Evolutionary conservation across 2,113 vertebrate genomes (phyloP).

Genomic region (Lepidothrix coronata): DNA sequence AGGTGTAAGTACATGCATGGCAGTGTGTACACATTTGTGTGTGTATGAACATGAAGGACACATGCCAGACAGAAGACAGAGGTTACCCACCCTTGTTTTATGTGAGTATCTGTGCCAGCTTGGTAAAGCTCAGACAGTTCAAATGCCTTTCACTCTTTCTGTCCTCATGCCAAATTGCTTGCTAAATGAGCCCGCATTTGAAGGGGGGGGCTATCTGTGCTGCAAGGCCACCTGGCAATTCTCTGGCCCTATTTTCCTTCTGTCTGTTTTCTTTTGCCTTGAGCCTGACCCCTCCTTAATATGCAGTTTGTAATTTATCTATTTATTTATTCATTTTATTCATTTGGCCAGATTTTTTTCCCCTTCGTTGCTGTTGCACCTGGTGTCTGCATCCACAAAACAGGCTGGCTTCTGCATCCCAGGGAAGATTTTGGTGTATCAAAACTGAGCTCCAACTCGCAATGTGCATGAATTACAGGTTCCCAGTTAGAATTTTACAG

Average conservation of each 20-base stretch:
- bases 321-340: background rate
- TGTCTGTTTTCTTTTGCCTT: background rate
- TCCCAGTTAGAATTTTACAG: background rate
- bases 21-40: rapidly evolving
- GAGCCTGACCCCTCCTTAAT: background rate
- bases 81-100: background rate
- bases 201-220: background rate
- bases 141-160: background rate
- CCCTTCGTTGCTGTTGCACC: background rate
- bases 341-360: background rate
- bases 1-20: rapidly evolving
- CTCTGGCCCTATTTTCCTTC: background rate
- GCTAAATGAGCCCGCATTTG: rapidly evolving
- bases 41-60: background rate
- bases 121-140: background rate
- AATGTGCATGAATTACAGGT: background rate
- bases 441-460: background rate
- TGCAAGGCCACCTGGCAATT: background rate
- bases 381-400: background rate
- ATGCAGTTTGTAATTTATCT: background rate
- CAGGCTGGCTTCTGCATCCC: background rate
- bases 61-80: rapidly evolving
- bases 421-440: background rate
- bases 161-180: background rate
- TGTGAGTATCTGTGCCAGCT: background rate